Evolutionary conservation across 1,140 invertebrate species (phyloP).

Genomic region (Thaumetopoea pityocampa): DNA sequence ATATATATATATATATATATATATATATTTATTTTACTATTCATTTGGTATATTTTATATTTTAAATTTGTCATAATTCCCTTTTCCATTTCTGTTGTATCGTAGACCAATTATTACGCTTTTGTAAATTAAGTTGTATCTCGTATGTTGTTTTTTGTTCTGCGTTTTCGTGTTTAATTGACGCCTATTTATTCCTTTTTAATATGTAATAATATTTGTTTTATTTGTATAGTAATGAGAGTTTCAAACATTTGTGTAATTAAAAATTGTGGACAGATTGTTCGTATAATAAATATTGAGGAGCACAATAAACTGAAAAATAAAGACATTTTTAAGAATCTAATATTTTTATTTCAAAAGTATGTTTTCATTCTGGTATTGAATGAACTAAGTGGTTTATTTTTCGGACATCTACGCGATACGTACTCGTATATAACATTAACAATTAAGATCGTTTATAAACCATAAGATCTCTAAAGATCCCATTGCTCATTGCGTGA

Average conservation of each 20-base stretch:
- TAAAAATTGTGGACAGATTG: constrained; percentile 41
- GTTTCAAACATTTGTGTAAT: constrained; percentile 53
- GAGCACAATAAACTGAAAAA: constrained; percentile 71
- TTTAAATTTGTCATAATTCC: neutral
- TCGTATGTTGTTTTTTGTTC: constrained; percentile 41
- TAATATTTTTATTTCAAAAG: constrained; percentile 16
- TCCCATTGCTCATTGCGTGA: no score
- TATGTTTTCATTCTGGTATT: neutral
- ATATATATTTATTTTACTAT: neutral
- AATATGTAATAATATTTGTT: constrained; percentile 40
- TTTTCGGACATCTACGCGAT: no score
- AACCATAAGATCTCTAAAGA: no score
- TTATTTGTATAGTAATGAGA: constrained; percentile 45
- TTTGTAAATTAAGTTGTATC: constrained; percentile 37
- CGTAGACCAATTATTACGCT: constrained; percentile 24
- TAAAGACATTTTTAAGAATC: constrained; percentile 70
- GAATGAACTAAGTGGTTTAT: neutral
- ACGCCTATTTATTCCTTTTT: constrained; percentile 57
- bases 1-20: neutral
- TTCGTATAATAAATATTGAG: constrained; percentile 57
- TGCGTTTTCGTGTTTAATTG: constrained; percentile 53
- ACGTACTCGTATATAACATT: no score
- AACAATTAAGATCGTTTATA: no score
- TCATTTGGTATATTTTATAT: constrained; percentile 3
- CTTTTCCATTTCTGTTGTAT: constrained; percentile 9